A percentile compares a stretch with the other conserved stretches of the same genome.
phyloP scores from a whole-genome alignment of 1,140 invertebrate species.

The Procambarus virginalis region DNA sequence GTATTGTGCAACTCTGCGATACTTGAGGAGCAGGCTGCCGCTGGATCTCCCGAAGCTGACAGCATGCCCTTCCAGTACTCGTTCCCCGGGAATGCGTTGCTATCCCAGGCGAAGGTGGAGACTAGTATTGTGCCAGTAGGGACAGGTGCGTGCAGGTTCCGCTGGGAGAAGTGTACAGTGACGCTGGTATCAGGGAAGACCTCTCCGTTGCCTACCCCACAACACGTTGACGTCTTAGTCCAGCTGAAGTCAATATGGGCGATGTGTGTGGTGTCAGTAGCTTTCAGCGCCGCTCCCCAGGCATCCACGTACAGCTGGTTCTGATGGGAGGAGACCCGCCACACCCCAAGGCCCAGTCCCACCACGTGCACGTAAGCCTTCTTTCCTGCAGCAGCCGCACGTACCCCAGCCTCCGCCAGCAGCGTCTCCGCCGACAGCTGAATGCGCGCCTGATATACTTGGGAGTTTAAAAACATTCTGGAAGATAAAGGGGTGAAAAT shows the following conservation, averaged over 20 bases:
- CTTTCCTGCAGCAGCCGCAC: constrained; percentile 74
- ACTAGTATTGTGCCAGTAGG: constrained; percentile 77
- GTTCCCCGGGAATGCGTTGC: constrained; percentile 77
- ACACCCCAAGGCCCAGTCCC: constrained; percentile 75
- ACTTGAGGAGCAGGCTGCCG: constrained; percentile 79
- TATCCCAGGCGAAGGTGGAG: constrained; percentile 81
- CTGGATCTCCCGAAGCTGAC: constrained; percentile 78
- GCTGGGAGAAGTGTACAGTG: constrained; percentile 74
- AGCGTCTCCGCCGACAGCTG: constrained; percentile 75
- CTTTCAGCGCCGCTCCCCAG: constrained; percentile 73
- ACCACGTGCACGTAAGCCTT: constrained; percentile 76
- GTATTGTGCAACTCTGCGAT: constrained; percentile 79
- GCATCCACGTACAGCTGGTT: constrained; percentile 74
- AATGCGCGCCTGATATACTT: constrained; percentile 75
- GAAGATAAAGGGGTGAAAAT: constrained; percentile 14
- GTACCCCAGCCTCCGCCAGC: constrained; percentile 74
- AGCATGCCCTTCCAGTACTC: constrained; percentile 74
- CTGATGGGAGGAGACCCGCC: constrained; percentile 72
- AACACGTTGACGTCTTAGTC: constrained; percentile 73
- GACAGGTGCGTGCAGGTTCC: constrained; percentile 73
- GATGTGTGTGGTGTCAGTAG: constrained; percentile 69
- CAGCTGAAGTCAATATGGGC: constrained; percentile 75
- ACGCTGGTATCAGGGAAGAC: constrained; percentile 73
- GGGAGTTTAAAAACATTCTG: constrained; percentile 73
- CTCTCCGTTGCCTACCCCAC: constrained; percentile 73